Evolutionary conservation across 2,113 vertebrate genomes (phyloP), one percentile per base, ranked within the genome.

Genomic region (Gambusia affinis): DNA sequence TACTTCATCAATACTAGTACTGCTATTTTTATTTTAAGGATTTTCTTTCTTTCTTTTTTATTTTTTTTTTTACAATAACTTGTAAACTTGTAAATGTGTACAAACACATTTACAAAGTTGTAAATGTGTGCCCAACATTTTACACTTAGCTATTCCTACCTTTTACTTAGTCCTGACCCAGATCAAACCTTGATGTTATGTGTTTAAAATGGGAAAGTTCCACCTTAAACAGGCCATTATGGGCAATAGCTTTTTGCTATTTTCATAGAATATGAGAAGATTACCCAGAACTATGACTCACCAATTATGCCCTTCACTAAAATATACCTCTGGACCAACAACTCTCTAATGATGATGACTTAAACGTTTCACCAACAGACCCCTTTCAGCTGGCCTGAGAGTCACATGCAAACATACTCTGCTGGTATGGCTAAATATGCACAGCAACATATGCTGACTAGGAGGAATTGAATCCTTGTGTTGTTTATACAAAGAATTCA

Each of bases 301-400:
- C 94, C 92, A 96, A 96, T 96, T 97, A 95, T 91, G 91, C 89
- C 92, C 94, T 90, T 91, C 87, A 93, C 94, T 96, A 96, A 96
- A 97, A 87, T 95, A 96, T 94, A 96, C 94, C 94, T 89, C 82
- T 93, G 84, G 88, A 93, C 91, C 93, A 92, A 95, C 95, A 95
- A 94, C 94, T 94, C 94, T 95, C 91, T 94, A 94, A 93, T 93
- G 91, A 94, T 96, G 95, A 96, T 96, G 94, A 94, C 93, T 94
- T 95, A 93, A 96, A 97, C 94, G 95, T 93, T 95, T 95, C 93
- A 94, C 95, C 94, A 95, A 91, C 81, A 82, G 85, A 94, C 94
- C 94, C 94, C 91, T 93, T 95, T 95, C 94, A 96, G 90, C 87
- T 80, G 84, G 73, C 63, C 64, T 30, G 74, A 74, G 79, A 86